These are phyloP conservation scores for Callocephalon fimbriatum DNA, from an alignment of 2,113 vertebrate genomes.

Conservation along the genomic window DNA sequence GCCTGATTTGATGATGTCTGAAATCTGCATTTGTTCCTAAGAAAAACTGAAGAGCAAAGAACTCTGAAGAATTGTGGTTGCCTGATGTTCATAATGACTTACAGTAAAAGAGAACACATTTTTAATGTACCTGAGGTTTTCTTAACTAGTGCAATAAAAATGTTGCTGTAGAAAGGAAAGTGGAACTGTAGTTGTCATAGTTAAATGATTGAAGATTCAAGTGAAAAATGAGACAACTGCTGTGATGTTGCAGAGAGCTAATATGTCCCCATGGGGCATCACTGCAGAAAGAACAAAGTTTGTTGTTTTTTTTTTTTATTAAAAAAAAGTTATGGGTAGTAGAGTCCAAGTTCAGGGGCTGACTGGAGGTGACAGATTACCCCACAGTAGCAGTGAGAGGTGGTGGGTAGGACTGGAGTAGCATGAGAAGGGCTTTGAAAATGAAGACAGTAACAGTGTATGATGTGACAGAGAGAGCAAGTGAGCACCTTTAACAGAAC, in stretches of 20 bases:
- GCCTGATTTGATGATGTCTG: neutral
- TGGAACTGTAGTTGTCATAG: neutral
- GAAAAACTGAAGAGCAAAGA: neutral
- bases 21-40: neutral
- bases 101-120: neutral
- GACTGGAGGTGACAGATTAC: neutral
- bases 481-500: accelerated
- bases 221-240: neutral
- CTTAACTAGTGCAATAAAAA: neutral
- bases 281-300: neutral
- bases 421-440: neutral
- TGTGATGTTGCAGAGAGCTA: neutral
- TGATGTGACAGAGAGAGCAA: neutral
- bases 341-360: neutral
- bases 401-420: neutral
- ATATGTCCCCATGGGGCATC: neutral
- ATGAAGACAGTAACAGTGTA: neutral
- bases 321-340: neutral
- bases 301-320: neutral
- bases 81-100: neutral
- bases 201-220: neutral
- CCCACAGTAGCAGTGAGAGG: neutral
- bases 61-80: neutral
- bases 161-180: neutral
- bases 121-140: neutral